These are phyloP conservation scores for Leucopsar rothschildi DNA, from an alignment of 2,113 vertebrate genomes.

Conservation along the genomic window DNA sequence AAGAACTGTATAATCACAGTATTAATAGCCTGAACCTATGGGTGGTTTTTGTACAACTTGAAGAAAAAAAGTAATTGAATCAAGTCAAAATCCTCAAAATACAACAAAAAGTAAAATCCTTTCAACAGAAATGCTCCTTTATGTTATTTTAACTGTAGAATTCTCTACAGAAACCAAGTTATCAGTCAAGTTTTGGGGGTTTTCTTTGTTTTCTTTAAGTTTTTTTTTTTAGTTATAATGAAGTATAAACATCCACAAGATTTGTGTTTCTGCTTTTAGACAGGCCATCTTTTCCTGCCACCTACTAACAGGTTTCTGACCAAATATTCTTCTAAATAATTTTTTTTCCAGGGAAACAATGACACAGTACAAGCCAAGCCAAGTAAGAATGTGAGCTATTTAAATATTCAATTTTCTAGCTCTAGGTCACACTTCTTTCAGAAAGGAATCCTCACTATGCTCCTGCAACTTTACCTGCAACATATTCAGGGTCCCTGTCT, in stretches of 20 bases:
- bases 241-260: background rate
- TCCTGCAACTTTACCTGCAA: background rate
- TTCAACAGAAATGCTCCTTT: background rate
- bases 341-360: background rate
- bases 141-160: background rate
- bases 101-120: background rate
- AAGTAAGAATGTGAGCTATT: background rate
- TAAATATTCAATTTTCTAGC: background rate
- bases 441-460: background rate
- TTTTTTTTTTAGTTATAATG: background rate
- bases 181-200: background rate
- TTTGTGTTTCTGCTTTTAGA: background rate
- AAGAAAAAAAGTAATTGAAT: background rate
- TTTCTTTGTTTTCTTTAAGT: background rate
- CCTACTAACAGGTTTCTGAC: background rate
- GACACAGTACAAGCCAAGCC: background rate
- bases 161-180: background rate
- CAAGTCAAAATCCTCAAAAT: background rate
- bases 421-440: background rate
- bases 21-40: background rate
- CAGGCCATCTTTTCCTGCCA: background rate
- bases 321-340: background rate
- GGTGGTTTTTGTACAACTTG: background rate
- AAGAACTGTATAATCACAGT: background rate
- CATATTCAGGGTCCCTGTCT: background rate